Percentiles rank a stretch among this genome's conserved stretches.
These are phyloP conservation scores for Coregonus suidteri DNA, from an alignment of 2,797 vertebrate species.

Conservation along the genomic window DNA sequence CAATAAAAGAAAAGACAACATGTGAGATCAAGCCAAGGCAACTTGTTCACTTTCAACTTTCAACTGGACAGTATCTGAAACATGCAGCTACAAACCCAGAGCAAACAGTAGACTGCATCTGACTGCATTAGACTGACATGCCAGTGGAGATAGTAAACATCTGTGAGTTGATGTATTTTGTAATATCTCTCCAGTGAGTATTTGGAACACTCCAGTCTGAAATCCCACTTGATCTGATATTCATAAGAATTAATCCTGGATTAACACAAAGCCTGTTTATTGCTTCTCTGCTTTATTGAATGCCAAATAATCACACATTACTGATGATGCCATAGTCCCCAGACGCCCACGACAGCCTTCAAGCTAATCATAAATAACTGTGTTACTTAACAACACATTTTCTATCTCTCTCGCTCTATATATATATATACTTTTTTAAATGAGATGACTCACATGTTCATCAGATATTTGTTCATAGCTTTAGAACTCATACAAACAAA, in stretches of 20 bases:
- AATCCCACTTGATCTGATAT: constrained; percentile 67
- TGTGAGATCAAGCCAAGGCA: not conserved
- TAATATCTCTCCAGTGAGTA: constrained; percentile 45
- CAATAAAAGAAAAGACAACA: not conserved
- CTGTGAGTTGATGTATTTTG: constrained; percentile 38
- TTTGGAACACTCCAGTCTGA: constrained; percentile 53
- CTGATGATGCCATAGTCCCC: constrained; percentile 45
- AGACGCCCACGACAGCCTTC: constrained; percentile 17
- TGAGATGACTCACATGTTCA: constrained; percentile 43
- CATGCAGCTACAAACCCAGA: not conserved
- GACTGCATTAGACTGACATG: not conserved
- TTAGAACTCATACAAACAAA: constrained; percentile 26
- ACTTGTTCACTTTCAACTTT: not conserved
- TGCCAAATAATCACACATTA: constrained; percentile 62
- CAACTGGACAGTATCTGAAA: not conserved
- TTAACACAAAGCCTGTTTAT: constrained; percentile 70
- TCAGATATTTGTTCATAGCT: constrained; percentile 42
- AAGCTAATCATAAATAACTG: constrained; percentile 49
- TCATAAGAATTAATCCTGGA: constrained; percentile 69
- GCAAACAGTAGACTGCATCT: no score
- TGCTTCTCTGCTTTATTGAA: constrained; percentile 62
- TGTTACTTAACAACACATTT: constrained; percentile 33
- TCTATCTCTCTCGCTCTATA: no score
- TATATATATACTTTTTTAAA: constrained; percentile 34
- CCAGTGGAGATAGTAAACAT: not conserved